A percentile compares a stretch with the other conserved stretches of the same genome.
These are phyloP conservation scores for Julus scandinavius DNA, from an alignment of 2,888 invertebrate genomes.

Conservation along the genomic window DNA sequence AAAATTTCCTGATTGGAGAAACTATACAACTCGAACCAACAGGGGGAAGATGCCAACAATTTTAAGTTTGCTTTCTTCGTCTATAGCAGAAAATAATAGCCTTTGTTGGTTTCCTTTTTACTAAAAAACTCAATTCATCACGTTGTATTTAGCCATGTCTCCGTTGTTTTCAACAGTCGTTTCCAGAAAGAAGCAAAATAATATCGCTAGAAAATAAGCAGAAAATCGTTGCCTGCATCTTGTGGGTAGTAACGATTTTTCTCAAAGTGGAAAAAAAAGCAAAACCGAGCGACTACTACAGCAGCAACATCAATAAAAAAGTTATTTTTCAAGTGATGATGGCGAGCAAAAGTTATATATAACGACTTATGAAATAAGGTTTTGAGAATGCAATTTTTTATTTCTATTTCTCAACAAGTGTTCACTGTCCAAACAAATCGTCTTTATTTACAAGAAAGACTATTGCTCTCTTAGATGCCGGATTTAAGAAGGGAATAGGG, in stretches of 20 bases:
- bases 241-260: conserved; percentile 5
- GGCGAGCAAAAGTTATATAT: conserved; percentile 35
- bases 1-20: not conserved
- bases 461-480: conserved; percentile 45
- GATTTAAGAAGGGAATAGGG: not conserved
- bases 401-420: conserved; percentile 46
- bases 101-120: not conserved
- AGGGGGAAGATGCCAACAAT: not conserved
- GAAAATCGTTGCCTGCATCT: not conserved
- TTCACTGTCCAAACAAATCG: conserved; percentile 50
- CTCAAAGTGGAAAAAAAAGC: not conserved
- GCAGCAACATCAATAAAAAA: conserved; percentile 1
- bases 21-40: not conserved
- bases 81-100: not conserved
- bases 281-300: not conserved
- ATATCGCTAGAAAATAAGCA: not conserved
- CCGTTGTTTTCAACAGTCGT: conserved; percentile 20
- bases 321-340: conserved; percentile 42
- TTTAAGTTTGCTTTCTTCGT: conserved; percentile 9
- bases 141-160: conserved; percentile 8
- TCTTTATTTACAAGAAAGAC: conserved; percentile 49
- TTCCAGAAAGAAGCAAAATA: not conserved
- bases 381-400: conserved; percentile 35
- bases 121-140: conserved; percentile 29
- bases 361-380: conserved; percentile 30